phyloP scores from a whole-genome alignment of 2,888 invertebrate species.

The Caenorhabditis angaria region DNA sequence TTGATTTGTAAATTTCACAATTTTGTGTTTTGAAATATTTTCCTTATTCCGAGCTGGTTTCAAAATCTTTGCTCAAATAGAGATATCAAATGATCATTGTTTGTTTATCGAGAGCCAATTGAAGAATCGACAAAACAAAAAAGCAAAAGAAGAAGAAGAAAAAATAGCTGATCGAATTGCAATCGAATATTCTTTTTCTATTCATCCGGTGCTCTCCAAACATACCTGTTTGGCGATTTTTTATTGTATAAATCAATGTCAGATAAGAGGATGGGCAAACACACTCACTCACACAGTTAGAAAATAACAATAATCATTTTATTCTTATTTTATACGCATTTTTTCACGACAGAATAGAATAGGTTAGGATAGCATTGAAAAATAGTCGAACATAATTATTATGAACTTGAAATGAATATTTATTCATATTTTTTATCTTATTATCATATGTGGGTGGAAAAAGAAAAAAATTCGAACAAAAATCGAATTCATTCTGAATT shows the following conservation, averaged over 20 bases:
- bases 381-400: too few relatives aligned
- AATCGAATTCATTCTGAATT: too few relatives aligned
- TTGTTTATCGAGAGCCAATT: not conserved
- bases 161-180: conserved; percentile 1
- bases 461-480: too few relatives aligned
- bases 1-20: too few relatives aligned
- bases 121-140: not conserved
- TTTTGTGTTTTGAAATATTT: too few relatives aligned
- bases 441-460: too few relatives aligned
- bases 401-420: too few relatives aligned
- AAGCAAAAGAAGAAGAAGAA: too few relatives aligned
- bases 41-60: too few relatives aligned
- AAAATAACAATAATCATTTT: not conserved
- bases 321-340: not conserved
- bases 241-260: not conserved
- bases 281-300: not conserved
- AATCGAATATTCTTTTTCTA: not conserved
- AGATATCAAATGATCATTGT: not conserved
- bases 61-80: too few relatives aligned
- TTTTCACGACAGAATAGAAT: not conserved
- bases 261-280: conserved; percentile 1
- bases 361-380: too few relatives aligned
- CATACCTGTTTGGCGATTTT: not conserved
- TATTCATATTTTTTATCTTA: not conserved
- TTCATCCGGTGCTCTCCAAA: conserved; percentile 2